Evolutionary conservation across 2,888 invertebrate species (phyloP).

Genomic region (Encarsia formosa): DNA sequence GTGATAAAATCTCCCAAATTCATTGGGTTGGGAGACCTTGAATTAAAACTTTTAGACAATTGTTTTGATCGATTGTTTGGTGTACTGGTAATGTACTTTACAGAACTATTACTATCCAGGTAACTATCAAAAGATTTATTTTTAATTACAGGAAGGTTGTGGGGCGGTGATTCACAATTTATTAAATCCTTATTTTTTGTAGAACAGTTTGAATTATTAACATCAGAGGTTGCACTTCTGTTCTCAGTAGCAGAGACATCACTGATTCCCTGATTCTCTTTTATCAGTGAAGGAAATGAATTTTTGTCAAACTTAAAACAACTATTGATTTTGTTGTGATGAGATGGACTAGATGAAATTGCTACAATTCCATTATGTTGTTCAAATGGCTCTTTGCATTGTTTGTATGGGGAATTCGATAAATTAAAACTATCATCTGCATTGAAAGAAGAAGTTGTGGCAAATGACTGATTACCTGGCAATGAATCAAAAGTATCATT

Average conservation of each 20-base stretch:
- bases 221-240: no score
- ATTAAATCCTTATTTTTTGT: no score
- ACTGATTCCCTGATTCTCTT: no score
- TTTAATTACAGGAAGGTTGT: no score
- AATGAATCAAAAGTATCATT: slow-evolving; percentile 17
- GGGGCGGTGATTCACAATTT: no score
- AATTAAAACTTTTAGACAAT: slow-evolving; percentile 30
- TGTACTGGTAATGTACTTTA: slow-evolving; percentile 13
- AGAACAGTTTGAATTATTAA: slow-evolving; percentile 5
- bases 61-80: slow-evolving; percentile 26
- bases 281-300: no score
- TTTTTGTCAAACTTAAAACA: no score
- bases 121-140: no score
- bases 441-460: no score
- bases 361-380: slow-evolving; percentile 21
- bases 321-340: no score
- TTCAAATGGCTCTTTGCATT: slow-evolving; percentile 8
- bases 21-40: slow-evolving; percentile 26
- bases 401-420: slow-evolving; percentile 16
- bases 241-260: no score
- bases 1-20: slow-evolving; percentile 38
- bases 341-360: slow-evolving; percentile 24
- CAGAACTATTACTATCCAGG: slow-evolving; percentile 11
- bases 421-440: slow-evolving; percentile 17
- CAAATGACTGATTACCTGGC: no score